A percentile compares a stretch with the other conserved stretches of the same genome.
Evolutionary conservation across 1,140 invertebrate species (phyloP).

Genomic region (Maconellicoccus hirsutus): DNA sequence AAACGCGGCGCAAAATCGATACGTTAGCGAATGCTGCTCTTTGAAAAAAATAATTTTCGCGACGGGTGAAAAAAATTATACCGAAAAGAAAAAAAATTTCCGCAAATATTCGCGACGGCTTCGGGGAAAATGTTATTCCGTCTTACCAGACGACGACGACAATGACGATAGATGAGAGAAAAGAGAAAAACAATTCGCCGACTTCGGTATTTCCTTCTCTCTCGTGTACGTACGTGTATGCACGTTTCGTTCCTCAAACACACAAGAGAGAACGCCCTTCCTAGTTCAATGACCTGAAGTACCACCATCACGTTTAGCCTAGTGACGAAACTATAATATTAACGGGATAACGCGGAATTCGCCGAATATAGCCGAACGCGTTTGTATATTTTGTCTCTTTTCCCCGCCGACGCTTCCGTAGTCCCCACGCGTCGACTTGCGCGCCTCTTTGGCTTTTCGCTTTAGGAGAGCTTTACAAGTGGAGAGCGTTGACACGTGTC

Average conservation of each 20-base stretch:
- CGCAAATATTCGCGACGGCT: background rate
- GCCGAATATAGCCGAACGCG: background rate
- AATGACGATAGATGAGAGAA: conserved; percentile 20
- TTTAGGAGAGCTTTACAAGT: background rate
- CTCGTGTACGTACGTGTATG: conserved; percentile 14
- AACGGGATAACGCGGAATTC: background rate
- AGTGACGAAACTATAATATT: conserved; percentile 17
- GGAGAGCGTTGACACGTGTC: no score
- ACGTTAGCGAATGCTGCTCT: no score
- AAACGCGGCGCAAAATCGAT: no score
- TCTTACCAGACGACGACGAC: conserved; percentile 20
- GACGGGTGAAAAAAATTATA: no score
- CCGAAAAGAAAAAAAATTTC: background rate
- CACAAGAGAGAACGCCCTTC: conserved; percentile 20
- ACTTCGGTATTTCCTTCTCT: conserved; percentile 18
- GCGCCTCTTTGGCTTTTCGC: background rate
- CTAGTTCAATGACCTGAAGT: conserved; percentile 19
- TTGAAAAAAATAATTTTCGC: no score
- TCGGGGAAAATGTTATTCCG: conserved; percentile 4
- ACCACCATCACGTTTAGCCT: conserved; percentile 21
- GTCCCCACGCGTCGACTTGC: background rate
- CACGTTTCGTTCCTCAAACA: conserved; percentile 21
- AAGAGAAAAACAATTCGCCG: conserved; percentile 20
- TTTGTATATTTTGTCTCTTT: background rate
- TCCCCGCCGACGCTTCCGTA: background rate